phyloP scores from a whole-genome alignment of 2,888 invertebrate species.

The Nymphalis urticae region DNA sequence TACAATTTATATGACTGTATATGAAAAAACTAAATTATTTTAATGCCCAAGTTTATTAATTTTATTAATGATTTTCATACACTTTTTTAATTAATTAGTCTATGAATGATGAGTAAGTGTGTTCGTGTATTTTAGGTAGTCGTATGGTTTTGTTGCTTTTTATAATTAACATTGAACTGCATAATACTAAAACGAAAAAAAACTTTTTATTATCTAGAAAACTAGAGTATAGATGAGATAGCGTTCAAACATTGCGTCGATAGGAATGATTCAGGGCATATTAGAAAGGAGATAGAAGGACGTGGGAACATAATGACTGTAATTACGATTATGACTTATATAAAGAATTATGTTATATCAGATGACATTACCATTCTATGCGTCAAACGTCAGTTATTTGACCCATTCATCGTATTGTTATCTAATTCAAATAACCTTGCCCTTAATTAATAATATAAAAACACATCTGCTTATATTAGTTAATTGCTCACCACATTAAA shows the following conservation, averaged over 20 bases:
- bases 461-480: too few relatives aligned
- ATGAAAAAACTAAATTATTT: too few relatives aligned
- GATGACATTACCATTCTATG: conserved; percentile 48
- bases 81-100: too few relatives aligned
- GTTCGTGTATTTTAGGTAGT: background rate
- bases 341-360: conserved; percentile 44
- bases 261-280: conserved; percentile 46
- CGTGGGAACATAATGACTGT: conserved; percentile 46
- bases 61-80: too few relatives aligned
- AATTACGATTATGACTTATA: conserved; percentile 36
- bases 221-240: conserved; percentile 34
- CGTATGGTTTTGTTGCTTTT: background rate
- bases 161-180: background rate
- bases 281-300: conserved; percentile 62
- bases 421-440: background rate
- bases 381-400: conserved; percentile 57
- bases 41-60: too few relatives aligned
- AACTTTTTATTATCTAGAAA: conserved; percentile 17
- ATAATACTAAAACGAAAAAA: background rate
- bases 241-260: conserved; percentile 40
- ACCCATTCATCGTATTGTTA: conserved; percentile 31
- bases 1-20: too few relatives aligned
- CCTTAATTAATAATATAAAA: too few relatives aligned
- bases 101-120: too few relatives aligned
- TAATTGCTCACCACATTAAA: too few relatives aligned